Base-by-base conservation (phyloP, 1,140 invertebrate genomes). In the Thaumatotibia leucotreta region DNA sequence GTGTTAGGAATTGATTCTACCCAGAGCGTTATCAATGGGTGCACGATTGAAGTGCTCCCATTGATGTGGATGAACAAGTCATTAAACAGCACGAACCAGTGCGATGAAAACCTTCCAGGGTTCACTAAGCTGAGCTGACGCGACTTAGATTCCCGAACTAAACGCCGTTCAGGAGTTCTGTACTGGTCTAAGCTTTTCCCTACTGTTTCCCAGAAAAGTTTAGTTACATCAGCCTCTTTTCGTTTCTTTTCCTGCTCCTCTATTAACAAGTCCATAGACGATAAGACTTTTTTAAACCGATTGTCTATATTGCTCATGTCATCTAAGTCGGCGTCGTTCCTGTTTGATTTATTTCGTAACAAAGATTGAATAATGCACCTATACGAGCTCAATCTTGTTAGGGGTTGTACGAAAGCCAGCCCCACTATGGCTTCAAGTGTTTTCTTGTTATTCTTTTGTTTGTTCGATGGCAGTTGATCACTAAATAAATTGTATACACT, bases 1-100 rank as follows among this genome's bases (percentile, higher is more conserved):
- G 84, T 84, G 24, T 93, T 92, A 10, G 85, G 77, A 11, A 93
- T 76, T 0, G 89, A 75, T 87, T 97, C 96, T 1, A 97, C 92
- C 97, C 97, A 98, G 35, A 97, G 78, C 1, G 95, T 96, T 70
- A 93, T 92, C 67, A 98, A 87, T 23, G 93, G 93, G 91, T 96
- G 94, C 2, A 94, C 73, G 70, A 91, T 91, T 72, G 93, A 84
- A 68, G 91, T 92, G 68, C 93, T 93, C 52, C 95, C 94, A 66
- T 90, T 92, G 9, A 95, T 91, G 76, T 96, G 95, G 64, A 96
- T 93, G 68, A 96, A 94, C 63, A 95, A 89, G 88, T 97, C 95
- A 35, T 93, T 95, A 54, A 97, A 93, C 14, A 97, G 86, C 73
- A 96, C 92, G 74, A 98, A 97, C 92, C 94, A 94, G 84, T 96